Evolutionary conservation across 1,140 invertebrate species (phyloP).

Genomic region (Sarcophaga bullata): DNA sequence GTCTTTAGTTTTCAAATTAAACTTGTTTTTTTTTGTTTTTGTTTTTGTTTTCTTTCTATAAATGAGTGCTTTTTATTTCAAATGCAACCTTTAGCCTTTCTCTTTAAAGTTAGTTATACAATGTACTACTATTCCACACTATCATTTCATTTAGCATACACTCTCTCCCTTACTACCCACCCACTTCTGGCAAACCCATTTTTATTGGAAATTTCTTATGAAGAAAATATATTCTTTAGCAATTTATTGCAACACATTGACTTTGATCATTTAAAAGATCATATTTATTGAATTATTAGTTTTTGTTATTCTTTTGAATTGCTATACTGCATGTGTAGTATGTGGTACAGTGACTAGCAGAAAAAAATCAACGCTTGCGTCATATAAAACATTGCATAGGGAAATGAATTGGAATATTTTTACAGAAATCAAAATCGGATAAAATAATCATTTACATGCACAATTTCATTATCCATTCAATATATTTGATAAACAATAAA

Average conservation of each 20-base stretch:
- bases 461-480: too few relatives aligned
- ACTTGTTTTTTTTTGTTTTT: too few relatives aligned
- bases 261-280: slow-evolving; percentile 24
- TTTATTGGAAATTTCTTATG: neutral
- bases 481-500: too few relatives aligned
- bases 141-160: neutral
- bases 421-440: too few relatives aligned
- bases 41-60: neutral
- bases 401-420: too few relatives aligned
- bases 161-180: neutral
- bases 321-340: neutral
- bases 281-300: slow-evolving; percentile 24
- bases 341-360: too few relatives aligned
- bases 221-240: neutral
- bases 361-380: too few relatives aligned
- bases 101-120: neutral
- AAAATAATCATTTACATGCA: too few relatives aligned
- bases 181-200: neutral
- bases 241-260: neutral
- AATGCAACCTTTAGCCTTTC: slow-evolving; percentile 22
- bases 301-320: neutral
- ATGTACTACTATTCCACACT: neutral
- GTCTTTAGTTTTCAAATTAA: too few relatives aligned
- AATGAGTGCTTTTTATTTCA: slow-evolving; percentile 8
- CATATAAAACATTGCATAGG: too few relatives aligned